phyloP scores from a whole-genome alignment of 2,113 vertebrate species.

The Crotalus viridis region DNA sequence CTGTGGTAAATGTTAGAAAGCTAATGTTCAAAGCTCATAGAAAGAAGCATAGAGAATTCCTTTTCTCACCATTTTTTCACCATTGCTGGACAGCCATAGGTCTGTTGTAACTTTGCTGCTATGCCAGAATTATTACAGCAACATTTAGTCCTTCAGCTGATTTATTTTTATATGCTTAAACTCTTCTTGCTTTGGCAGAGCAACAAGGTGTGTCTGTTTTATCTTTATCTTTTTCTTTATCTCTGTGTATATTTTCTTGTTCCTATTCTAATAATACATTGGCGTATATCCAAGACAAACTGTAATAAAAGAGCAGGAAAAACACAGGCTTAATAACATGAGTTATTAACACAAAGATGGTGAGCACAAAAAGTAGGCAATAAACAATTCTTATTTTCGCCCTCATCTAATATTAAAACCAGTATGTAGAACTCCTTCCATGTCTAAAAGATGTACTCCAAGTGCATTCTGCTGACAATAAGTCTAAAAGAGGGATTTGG shows the following conservation, averaged over 20 bases:
- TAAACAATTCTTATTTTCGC: not conserved
- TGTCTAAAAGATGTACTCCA: not conserved
- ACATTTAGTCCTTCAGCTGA: constrained; percentile 8
- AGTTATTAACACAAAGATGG: constrained; percentile 7
- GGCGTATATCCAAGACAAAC: constrained; percentile 55
- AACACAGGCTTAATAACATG: constrained; percentile 35
- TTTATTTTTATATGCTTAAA: not conserved
- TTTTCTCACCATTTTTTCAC: not conserved
- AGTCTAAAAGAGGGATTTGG: not conserved
- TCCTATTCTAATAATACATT: constrained; percentile 12
- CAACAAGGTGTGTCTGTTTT: constrained; percentile 20
- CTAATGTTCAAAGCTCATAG: not conserved
- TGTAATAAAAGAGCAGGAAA: constrained; percentile 55
- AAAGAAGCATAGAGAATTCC: not conserved
- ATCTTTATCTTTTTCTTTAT: constrained; percentile 29
- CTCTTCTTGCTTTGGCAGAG: not conserved
- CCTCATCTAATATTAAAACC: not conserved
- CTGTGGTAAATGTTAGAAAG: not conserved
- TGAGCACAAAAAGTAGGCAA: not conserved
- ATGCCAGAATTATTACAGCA: not conserved
- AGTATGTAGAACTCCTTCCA: not conserved
- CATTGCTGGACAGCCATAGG: not conserved
- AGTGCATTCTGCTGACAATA: not conserved
- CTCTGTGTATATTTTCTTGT: not conserved
- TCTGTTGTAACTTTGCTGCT: not conserved